phyloP scores from a whole-genome alignment of 2,888 invertebrate species.

The Scotopteryx bipunctaria region DNA sequence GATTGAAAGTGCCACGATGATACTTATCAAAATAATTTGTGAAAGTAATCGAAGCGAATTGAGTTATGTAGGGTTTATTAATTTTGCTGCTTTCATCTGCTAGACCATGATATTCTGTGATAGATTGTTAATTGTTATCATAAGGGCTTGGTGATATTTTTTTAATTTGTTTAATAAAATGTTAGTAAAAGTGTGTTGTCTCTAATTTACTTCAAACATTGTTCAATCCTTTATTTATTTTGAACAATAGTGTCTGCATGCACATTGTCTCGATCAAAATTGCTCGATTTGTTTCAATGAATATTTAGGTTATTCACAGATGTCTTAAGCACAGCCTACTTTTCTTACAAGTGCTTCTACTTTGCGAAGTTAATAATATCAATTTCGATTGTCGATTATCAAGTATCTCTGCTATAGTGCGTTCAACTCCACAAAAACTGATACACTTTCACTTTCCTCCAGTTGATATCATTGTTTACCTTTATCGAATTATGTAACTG shows the following conservation, averaged over 20 bases:
- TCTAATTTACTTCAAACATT: too few species aligned
- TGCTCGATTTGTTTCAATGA: constrained; percentile 42
- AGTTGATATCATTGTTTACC: constrained; percentile 26
- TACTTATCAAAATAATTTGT: constrained; percentile 39
- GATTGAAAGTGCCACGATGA: constrained; percentile 65
- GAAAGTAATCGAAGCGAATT: constrained; percentile 46
- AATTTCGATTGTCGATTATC: constrained; percentile 38
- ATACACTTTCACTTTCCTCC: constrained; percentile 69
- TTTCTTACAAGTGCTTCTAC: constrained; percentile 39
- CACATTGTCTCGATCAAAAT: constrained; percentile 17
- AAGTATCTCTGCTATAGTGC: constrained; percentile 43
- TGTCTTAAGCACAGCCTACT: constrained; percentile 49
- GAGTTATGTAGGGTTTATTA: constrained; percentile 29
- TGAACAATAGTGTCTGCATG: too few species aligned
- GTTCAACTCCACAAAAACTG: constrained; percentile 54
- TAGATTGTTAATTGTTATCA: constrained; percentile 44
- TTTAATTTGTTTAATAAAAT: constrained; percentile 7
- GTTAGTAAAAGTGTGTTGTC: not conserved
- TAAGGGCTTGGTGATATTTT: not conserved
- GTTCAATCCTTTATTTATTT: too few species aligned
- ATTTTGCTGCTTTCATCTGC: constrained; percentile 13
- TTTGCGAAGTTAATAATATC: constrained; percentile 42
- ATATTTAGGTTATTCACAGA: constrained; percentile 51
- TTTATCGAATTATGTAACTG: not conserved
- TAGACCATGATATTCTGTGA: constrained; percentile 56